Conservation (phyloP, 2,888 invertebrate genomes). For the Carpatolechia fugitivella region DNA sequence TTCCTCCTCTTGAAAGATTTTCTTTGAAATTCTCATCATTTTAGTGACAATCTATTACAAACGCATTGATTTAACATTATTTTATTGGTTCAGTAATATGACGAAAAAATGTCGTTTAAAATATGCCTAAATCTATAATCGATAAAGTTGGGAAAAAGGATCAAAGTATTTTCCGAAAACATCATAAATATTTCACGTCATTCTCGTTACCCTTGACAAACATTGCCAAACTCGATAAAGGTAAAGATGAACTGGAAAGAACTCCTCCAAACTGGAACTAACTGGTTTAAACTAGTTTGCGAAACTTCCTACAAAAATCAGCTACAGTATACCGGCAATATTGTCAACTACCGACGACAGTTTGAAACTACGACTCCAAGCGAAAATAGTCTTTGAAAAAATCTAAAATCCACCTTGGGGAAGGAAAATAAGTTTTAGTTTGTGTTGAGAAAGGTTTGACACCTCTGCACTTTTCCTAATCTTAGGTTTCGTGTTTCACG, state of each 20-base stretch:
- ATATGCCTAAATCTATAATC: too few species aligned
- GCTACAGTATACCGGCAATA: constrained; percentile 12
- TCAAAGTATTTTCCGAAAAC: background rate
- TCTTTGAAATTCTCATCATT: too few species aligned
- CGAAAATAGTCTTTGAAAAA: background rate
- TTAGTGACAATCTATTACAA: too few species aligned
- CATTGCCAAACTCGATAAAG: constrained; percentile 7
- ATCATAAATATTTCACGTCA: background rate
- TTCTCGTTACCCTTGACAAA: background rate
- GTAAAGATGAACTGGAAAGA: constrained; percentile 7
- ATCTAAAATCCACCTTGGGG: background rate
- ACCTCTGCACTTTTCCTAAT: background rate
- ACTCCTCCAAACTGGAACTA: constrained; percentile 3
- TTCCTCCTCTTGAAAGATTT: too few species aligned
- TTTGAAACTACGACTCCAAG: background rate
- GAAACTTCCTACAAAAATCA: constrained; percentile 14
- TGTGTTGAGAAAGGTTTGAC: background rate
- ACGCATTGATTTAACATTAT: too few species aligned
- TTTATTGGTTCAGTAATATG: too few species aligned
- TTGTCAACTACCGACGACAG: constrained; percentile 12
- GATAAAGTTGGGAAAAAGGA: too few species aligned
- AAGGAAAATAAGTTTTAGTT: background rate
- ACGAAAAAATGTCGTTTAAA: too few species aligned
- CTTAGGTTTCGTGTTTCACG: background rate
- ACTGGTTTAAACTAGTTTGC: constrained; percentile 5